Evolutionary conservation across 2,888 invertebrate species (phyloP), one percentile per base, ranked within the genome.

Genomic region (Drosophila cognata): DNA sequence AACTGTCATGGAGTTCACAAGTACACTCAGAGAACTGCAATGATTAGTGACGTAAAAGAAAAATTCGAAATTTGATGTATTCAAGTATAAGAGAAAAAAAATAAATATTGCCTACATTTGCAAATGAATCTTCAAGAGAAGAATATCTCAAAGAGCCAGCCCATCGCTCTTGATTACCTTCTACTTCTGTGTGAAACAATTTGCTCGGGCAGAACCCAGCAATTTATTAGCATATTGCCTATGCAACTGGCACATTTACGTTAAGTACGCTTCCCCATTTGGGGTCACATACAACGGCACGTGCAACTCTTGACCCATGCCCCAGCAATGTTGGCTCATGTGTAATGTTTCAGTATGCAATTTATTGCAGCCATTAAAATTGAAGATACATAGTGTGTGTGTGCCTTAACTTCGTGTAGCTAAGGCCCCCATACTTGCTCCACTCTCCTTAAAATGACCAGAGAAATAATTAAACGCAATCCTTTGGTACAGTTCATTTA

Each of bases 391-490:
- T 51, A 28, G 50, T 46, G 48, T 46, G 55, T 51, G 46, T 25
- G n/a, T 51, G 35, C 25, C 43, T 38, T 36, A 55, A 43, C 60
- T 56, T 16, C 31, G 16, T 41, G 68, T 38, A 21, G 38, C 50
- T 43, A 50, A 41, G 41, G 11, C 8, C 36, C 58, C 29, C 0
- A 2, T n/a, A 10, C 28, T 35, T n/a, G 28, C n/a, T 8, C 28
- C 41, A n/a, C n/a, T 48, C 16, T 33, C 56, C 33, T 41, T 38
- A 11, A 43, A 29, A 43, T 61, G 64, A 43, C 78, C 73, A 65
- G 59, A 83, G 77, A 83, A 81, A 81, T 83, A 83, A 81, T 83
- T 81, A 81, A 83, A 80, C 57, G 73, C 64, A 81, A 74, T 68
- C 62, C 74, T 68, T 71, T 60, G 55, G 63, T 62, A 59, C 73